A percentile compares a stretch with the other conserved stretches of the same genome.
Conservation (phyloP, 1,140 invertebrate species). For the Theocolax elegans region DNA sequence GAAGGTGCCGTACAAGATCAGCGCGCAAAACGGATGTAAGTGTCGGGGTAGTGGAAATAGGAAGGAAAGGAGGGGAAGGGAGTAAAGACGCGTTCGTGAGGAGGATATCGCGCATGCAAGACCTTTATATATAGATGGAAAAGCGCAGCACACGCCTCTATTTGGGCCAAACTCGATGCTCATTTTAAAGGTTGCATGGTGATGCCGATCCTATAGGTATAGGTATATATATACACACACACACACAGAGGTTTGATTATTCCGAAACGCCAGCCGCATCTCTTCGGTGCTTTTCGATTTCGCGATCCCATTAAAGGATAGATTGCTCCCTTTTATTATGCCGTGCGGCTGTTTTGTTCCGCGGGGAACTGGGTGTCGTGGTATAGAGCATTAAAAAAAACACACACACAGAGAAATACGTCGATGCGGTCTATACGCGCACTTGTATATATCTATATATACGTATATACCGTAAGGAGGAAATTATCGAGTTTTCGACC, state of each 20-base stretch:
- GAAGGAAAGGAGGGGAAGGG: not conserved
- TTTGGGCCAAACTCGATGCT: constrained; percentile 32
- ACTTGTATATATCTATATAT: too few species aligned
- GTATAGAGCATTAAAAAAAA: too few species aligned
- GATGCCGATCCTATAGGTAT: not conserved
- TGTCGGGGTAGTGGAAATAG: too few species aligned
- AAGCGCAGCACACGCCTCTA: constrained; percentile 1
- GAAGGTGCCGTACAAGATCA: too few species aligned
- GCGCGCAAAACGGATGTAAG: not conserved
- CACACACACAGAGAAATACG: too few species aligned
- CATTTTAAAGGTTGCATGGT: constrained; percentile 4
- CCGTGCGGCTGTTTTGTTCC: constrained; percentile 19
- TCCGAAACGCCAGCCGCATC: too few species aligned
- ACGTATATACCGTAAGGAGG: too few species aligned
- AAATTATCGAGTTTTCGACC: too few species aligned
- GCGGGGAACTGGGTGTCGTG: not conserved
- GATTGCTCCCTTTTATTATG: constrained; percentile 16
- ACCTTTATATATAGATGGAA: constrained; percentile 3
- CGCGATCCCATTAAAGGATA: constrained; percentile 23
- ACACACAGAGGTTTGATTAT: too few species aligned
- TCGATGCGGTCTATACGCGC: too few species aligned
- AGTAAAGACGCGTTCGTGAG: constrained; percentile 13
- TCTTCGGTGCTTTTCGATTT: too few species aligned
- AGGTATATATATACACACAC: too few species aligned
- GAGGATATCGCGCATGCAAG: constrained; percentile 20